Percentiles rank a stretch among this genome's conserved stretches.
These are phyloP conservation scores for Psophia crepitans DNA, from an alignment of 2,113 vertebrate species.

Conservation along the genomic window DNA sequence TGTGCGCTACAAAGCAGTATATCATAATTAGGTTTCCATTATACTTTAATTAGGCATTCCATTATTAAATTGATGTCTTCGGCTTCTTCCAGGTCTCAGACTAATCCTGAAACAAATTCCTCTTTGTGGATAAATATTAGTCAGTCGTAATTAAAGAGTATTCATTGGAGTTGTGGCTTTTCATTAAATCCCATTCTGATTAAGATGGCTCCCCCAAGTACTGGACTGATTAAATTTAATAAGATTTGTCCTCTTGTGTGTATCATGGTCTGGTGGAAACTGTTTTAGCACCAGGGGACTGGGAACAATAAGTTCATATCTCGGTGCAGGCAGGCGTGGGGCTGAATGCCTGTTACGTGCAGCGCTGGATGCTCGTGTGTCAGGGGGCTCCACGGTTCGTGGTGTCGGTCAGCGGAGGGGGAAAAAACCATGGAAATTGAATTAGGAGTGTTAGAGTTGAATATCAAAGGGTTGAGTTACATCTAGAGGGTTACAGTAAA, in stretches of 20 bases:
- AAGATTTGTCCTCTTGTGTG: constrained; percentile 69
- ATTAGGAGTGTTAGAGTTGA: background rate
- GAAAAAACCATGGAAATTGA: background rate
- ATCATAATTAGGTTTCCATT: constrained; percentile 78
- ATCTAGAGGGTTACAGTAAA: background rate
- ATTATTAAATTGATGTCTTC: constrained; percentile 74
- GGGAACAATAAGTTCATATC: constrained; percentile 8
- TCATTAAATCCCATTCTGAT: constrained; percentile 76
- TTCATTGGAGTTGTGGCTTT: constrained; percentile 66
- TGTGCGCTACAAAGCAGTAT: constrained; percentile 63
- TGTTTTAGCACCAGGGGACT: constrained; percentile 51
- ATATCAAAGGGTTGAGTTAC: background rate
- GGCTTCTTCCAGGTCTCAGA: constrained; percentile 68
- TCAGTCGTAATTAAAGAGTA: constrained; percentile 68
- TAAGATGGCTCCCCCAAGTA: constrained; percentile 69
- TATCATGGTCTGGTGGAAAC: constrained; percentile 62
- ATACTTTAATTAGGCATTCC: constrained; percentile 76
- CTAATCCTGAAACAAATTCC: constrained; percentile 76
- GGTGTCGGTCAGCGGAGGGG: background rate
- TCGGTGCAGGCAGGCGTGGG: background rate
- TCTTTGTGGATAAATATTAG: constrained; percentile 77
- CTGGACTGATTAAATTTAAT: constrained; percentile 67
- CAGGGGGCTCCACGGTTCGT: background rate
- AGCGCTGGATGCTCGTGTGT: background rate
- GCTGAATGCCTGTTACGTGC: background rate